Evolutionary conservation across 2,888 invertebrate genomes (phyloP), one percentile per base, ranked within the genome.

Genomic region (Lumbricus terrestris): DNA sequence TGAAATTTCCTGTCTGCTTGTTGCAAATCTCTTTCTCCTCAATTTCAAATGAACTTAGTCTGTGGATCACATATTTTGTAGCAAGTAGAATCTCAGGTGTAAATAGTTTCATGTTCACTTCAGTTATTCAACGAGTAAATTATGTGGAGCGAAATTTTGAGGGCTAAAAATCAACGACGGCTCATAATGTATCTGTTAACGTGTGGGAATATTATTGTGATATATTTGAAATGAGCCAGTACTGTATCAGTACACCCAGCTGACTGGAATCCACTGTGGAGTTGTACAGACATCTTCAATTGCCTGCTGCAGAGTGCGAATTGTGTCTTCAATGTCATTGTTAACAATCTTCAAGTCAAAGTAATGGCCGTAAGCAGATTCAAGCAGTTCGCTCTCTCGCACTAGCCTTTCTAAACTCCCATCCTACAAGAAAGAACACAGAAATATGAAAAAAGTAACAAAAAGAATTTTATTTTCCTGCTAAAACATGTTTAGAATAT

Each of bases 291-390:
- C 97, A 91, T 97, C 96, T 92, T 98, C 98, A 93, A 99, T 97
- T 37, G 98, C 97, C 92, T 97, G 96, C 95, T 99, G 98, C 91
- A 99, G 96, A 92, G 97, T 97, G 88, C 97, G 96, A 94, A 99
- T 98, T 82, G 99, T 99, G 95, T 99, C 99, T 95, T 99, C 99
- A 92, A 99, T 99, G 96, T 99, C 99, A 96, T 99, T 99, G 96
- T 99, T 99, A 92, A 99, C 97, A 94, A 99, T 98, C 93, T 97
- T 98, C 95, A 98, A 96, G 96, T 99, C 99, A 96, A 99, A 99
- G 96, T 98, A 98, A 95, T 99, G 99, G 88, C 99, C 99, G 96
- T 99, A 99, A 29, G 99, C 98, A 95, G 98, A 97, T 82, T 98
- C 97, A 92, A 99, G 96, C 95, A 98, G 97, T 93, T 99, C 99